Evolutionary conservation across 2,113 vertebrate species (phyloP), one percentile per base, ranked within the genome.

Genomic region (Fulmarus glacialis): DNA sequence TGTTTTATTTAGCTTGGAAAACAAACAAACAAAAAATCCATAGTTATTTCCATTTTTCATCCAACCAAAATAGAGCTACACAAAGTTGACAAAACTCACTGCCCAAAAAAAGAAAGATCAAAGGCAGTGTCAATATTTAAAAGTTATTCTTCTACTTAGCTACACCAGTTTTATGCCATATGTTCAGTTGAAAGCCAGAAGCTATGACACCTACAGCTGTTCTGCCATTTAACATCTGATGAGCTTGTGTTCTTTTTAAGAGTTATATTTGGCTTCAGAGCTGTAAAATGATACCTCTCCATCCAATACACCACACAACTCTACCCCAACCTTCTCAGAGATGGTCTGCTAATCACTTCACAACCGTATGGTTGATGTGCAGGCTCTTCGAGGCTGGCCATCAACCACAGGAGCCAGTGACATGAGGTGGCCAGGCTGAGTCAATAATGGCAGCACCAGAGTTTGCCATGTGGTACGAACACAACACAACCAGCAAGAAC

Each of bases 191-290:
- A 93, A 97, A 93, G 77, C 63, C 71, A 82, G 53, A 70, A 94
- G 79, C 87, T 97, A 36, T 42, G 79, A 93, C 90, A 96, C 89
- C 90, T 95, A 94, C 81, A 97, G 96, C 96, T 97, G 96, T 88
- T 97, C 92, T 89, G 77, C 75, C 79, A 84, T 58, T 96, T 86
- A 91, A 82, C 81, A 79, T 96, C 93, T 85, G 89, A 96, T 47
- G 45, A 95, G 81, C 74, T 59, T 82, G 74, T 90, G 66, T 86
- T 93, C 88, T 82, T 80, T 92, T 67, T 60, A 91, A 64, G 32
- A 93, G 91, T 95, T 97, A 91, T 80, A 89, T 93, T 62, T 97
- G 94, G 94, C 81, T 87, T 89, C 84, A 90, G 77, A 97, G 68
- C 84, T 77, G 73, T 85, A 95, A 96, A 72, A 74, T 26, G 62